phyloP scores from a whole-genome alignment of 1,140 invertebrate genomes.

The Octopus sinensis region DNA sequence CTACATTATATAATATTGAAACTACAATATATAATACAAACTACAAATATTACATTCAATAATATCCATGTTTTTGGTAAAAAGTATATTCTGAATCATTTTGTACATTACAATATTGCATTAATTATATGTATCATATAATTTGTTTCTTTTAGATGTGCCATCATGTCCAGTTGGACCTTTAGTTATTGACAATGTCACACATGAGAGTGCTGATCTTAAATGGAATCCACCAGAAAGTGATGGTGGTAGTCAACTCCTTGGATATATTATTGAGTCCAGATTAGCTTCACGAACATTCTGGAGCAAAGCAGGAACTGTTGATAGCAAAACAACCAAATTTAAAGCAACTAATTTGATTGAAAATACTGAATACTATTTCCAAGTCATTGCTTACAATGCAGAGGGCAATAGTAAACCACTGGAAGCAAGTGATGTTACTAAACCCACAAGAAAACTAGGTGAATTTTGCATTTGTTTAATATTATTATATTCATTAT shows the following conservation, averaged over 20 bases:
- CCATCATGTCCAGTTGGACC: slow-evolving; percentile 85
- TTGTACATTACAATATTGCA: too few relatives aligned
- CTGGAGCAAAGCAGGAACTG: slow-evolving; percentile 78
- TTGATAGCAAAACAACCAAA: slow-evolving; percentile 57
- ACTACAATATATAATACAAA: too few relatives aligned
- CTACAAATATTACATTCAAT: too few relatives aligned
- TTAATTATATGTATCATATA: not conserved
- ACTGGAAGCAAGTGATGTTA: slow-evolving; percentile 81
- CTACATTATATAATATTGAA: too few relatives aligned
- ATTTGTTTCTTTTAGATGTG: slow-evolving; percentile 39
- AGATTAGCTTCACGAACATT: slow-evolving; percentile 66
- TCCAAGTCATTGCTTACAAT: slow-evolving; percentile 71
- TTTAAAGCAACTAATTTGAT: slow-evolving; percentile 35
- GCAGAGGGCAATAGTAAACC: slow-evolving; percentile 87
- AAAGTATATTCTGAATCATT: too few relatives aligned
- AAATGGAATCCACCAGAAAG: slow-evolving; percentile 46
- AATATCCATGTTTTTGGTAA: too few relatives aligned
- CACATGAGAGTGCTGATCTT: slow-evolving; percentile 34
- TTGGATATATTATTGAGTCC: slow-evolving; percentile 49
- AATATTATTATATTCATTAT: not conserved
- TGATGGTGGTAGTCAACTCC: slow-evolving; percentile 48
- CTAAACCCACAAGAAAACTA: slow-evolving; percentile 59
- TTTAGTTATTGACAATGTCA: slow-evolving; percentile 59
- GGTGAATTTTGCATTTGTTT: slow-evolving; percentile 55
- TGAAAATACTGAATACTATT: slow-evolving; percentile 37